These are phyloP conservation scores for Glandiceps talaboti DNA, from an alignment of 53 echinoderm and acorn worm species.

Conservation along the genomic window DNA sequence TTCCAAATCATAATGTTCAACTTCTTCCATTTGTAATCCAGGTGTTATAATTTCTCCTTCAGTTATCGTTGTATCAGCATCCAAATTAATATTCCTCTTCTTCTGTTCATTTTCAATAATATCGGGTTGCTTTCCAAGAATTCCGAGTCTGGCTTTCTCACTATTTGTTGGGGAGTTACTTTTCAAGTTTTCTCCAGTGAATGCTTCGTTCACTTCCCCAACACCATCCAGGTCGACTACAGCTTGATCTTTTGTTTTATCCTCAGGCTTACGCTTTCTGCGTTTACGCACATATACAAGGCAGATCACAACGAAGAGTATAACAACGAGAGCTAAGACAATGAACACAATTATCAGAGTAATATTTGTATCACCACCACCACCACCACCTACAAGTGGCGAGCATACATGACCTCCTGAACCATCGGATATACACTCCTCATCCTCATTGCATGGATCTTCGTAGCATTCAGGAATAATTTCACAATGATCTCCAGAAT, in stretches of 20 bases:
- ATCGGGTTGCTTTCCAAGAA: slow-evolving; percentile 59
- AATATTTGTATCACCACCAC: slow-evolving; percentile 9
- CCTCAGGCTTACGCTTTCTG: background rate
- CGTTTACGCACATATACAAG: slow-evolving; percentile 10
- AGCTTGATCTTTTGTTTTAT: background rate
- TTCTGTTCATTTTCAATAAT: slow-evolving; percentile 21
- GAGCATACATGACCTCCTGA: background rate
- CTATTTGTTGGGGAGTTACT: background rate
- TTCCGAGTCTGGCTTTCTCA: background rate
- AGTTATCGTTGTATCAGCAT: background rate
- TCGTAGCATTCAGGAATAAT: background rate
- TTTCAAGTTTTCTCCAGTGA: background rate
- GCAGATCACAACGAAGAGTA: slow-evolving; percentile 23
- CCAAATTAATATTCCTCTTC: slow-evolving; percentile 12
- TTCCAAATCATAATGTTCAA: slow-evolving; percentile 88
- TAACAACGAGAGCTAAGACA: slow-evolving; percentile 35
- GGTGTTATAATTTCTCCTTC: background rate
- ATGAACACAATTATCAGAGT: slow-evolving; percentile 25
- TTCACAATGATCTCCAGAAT: slow-evolving; percentile 11
- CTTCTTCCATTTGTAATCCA: background rate
- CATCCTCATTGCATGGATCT: background rate
- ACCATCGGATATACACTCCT: background rate
- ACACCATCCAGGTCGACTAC: background rate
- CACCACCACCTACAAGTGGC: background rate
- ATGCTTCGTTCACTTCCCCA: background rate